Evolutionary conservation across 2,888 invertebrate genomes (phyloP).

Genomic region (Ophioninae sp.): DNA sequence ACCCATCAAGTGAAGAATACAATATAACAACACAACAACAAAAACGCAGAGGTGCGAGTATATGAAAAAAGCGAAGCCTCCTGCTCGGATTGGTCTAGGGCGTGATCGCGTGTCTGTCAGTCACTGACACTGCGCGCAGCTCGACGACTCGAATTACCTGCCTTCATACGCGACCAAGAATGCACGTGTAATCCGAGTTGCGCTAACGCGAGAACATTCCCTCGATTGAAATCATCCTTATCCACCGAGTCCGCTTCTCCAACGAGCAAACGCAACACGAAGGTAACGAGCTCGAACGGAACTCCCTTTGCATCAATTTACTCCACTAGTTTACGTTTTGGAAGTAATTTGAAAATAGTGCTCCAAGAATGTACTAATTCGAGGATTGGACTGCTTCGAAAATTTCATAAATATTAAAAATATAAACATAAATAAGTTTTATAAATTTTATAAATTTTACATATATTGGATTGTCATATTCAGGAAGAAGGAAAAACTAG

Average conservation of each 20-base stretch:
- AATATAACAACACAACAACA: no score
- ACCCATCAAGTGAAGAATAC: constrained; percentile 8
- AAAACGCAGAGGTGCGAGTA: constrained; percentile 2
- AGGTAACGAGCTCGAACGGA: not conserved
- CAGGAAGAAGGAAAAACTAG: no score
- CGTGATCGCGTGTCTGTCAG: constrained; percentile 60
- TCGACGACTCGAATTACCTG: constrained; percentile 55
- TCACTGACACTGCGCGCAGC: constrained; percentile 49
- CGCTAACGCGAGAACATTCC: constrained; percentile 28
- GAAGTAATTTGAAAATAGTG: no score
- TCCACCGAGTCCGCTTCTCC: not conserved
- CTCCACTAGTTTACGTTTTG: no score
- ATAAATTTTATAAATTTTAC: no score
- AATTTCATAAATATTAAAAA: no score
- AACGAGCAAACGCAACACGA: not conserved
- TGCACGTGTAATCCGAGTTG: constrained; percentile 29
- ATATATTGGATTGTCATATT: no score
- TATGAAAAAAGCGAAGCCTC: constrained; percentile 12
- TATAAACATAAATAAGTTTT: no score
- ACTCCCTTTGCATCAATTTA: no score
- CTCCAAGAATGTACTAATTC: no score
- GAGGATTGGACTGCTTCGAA: no score
- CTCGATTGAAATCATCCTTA: constrained; percentile 42
- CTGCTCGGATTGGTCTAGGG: constrained; percentile 44
- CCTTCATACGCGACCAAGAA: constrained; percentile 31